Evolutionary conservation across 2,888 invertebrate species (phyloP), one percentile per base, ranked within the genome.

Genomic region (Harpalus rubripes): DNA sequence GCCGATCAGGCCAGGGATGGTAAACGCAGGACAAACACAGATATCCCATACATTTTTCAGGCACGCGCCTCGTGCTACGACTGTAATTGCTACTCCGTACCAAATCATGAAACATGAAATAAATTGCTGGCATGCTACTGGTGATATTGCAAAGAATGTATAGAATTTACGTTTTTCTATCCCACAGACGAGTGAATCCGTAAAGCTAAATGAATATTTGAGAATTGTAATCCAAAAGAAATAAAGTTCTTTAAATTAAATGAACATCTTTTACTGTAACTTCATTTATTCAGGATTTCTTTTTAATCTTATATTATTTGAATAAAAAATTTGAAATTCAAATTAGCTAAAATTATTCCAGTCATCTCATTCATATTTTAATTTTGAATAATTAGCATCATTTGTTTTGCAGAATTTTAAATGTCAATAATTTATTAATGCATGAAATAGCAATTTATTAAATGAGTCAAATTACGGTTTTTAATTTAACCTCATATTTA

Each of bases 101-200:
- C 32, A 10, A 44, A 44, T 6, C 10, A 44, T n/a, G n/a, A n/a
- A n/a, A n/a, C n/a, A n/a, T 12, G 7, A 10, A 52, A 52, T 74
- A 74, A 74, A 52, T 74, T 74, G 52, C 44, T 74, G 74, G 52
- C 16, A 74, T 52, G 74, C 18, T 22, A 39, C 68, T 68, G 68
- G 74, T 18, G 15, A 74, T 74, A 52, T 74, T 74, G 22, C 16
- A 74, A 3, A 10, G 74, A 74, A 44, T 52, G 52, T 22, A n/a
- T n/a, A 22, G 10, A 44, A 18, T 12, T 74, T 74, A 16, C 52
- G 44, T 44, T 74, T 56, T 56, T 44, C 41, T 72, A 1, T 44
- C 8, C 52, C 32, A 41, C 68, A 41, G 44, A 16, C 22, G 74
- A 44, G 41, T 74, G 74, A 52, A 74, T 74, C 44, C 16, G 41